Percentiles rank a stretch among this genome's conserved stretches.
Conservation (phyloP, 2,888 invertebrate genomes). For the Athalia rosae region DNA sequence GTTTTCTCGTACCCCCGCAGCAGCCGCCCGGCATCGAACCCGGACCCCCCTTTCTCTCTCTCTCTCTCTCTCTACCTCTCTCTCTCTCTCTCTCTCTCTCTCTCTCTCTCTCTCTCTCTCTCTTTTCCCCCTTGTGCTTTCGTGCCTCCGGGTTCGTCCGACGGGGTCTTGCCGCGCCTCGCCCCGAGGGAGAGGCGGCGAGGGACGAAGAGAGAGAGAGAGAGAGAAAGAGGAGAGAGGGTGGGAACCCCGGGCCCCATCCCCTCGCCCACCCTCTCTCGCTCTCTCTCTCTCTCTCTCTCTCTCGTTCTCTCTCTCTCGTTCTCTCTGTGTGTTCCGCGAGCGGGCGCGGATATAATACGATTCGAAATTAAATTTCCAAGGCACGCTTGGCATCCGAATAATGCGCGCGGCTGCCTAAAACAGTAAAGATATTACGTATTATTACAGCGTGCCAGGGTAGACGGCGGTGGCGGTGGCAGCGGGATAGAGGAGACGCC, state of each 20-base stretch:
- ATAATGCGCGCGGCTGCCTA: constrained; percentile 69
- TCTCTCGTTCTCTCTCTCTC: constrained; percentile 47
- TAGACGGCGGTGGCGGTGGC: constrained; percentile 32
- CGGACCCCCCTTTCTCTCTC: constrained; percentile 28
- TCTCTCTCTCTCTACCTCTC: not conserved
- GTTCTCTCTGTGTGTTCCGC: constrained; percentile 49
- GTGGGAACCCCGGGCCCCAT: not conserved
- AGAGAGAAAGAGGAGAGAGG: not conserved
- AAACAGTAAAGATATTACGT: constrained; percentile 71
- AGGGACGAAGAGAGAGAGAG: constrained; percentile 13
- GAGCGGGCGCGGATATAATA: constrained; percentile 64
- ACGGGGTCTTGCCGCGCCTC: constrained; percentile 30
- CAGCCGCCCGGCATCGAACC: constrained; percentile 8
- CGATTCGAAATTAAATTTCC: constrained; percentile 71
- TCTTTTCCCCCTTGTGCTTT: too few relatives aligned
- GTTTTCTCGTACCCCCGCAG: not conserved
- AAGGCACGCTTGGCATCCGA: constrained; percentile 69
- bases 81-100: constrained; percentile 16
- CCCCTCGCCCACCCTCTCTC: not conserved
- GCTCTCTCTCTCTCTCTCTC: constrained; percentile 14
- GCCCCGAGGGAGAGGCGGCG: not conserved
- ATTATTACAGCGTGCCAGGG: constrained; percentile 68
- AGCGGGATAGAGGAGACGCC: not conserved
- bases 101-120: constrained; percentile 10
- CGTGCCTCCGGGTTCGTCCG: constrained; percentile 9